Evolutionary conservation across 2,797 vertebrate genomes (phyloP), one percentile per base, ranked within the genome.

Genomic region (Pseudochaenichthys georgianus): DNA sequence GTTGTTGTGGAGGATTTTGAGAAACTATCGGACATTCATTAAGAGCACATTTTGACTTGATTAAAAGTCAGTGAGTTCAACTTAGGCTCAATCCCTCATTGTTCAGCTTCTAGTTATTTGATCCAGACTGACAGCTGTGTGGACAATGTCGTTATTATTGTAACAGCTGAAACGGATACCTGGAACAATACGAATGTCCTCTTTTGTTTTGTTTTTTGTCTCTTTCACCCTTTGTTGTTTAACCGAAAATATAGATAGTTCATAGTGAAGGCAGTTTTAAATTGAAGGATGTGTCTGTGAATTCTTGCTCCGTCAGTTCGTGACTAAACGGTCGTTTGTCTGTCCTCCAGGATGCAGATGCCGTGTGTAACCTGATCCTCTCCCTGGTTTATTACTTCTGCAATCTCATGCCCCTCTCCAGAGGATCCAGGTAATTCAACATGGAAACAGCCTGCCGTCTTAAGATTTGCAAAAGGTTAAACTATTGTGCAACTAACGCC

Each of bases 351-450:
- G 98, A 99, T 78, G 95, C 97, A 46, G 98, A 99, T 81, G 96
- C 97, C 5, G 96, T 99, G 82, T 98, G 98, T 90, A 98, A 99
- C 88, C 93, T 99, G 75, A 97, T 99, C 88, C 95, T 99, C 59
- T 99, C 98, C 5, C 88, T 99, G 92, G 95, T 99, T 81, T 99
- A 99, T 92, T 99, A 99, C 93, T 99, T 99, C 94, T 99, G 98
- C 90, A 99, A 99, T 85, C 96, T 99, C 92, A 98, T 99, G 97
- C 98, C 98, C 4, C 96, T 99, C 50, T 99, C 98, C 82, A 95
- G 97, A 92, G 93, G 91, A 48, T 92, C 92, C 59, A 93, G 90
- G 89, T 92, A 83, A 63, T 11, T 66, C 16, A 5, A 8, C 5
- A 0, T 9, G 19, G 11, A 50, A 72, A 62, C 55, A 58, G 48